Conservation (phyloP, 2,797 vertebrate genomes). For the Channa striata region DNA sequence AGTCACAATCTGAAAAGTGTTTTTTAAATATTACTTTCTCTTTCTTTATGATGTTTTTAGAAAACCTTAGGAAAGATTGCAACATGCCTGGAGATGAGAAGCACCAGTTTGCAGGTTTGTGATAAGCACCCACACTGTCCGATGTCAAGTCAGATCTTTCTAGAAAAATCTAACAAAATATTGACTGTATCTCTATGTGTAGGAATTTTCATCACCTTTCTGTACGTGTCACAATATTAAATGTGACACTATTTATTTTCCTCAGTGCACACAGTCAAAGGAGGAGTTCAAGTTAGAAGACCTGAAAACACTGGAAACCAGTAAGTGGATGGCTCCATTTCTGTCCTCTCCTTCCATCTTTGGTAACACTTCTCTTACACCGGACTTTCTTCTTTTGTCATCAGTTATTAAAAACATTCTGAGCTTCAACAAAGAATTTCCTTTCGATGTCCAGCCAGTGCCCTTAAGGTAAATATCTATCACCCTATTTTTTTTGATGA, state of each 20-base stretch:
- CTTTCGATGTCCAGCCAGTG: conserved; percentile 97
- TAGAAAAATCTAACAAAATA: too few species aligned
- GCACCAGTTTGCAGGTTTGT: conserved; percentile 94
- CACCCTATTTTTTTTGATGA: not conserved
- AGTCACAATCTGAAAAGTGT: not conserved
- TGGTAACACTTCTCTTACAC: not conserved
- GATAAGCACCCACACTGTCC: too few species aligned
- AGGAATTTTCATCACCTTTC: too few species aligned
- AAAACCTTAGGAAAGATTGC: conserved; percentile 97
- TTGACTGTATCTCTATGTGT: too few species aligned
- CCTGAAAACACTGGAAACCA: conserved; percentile 96
- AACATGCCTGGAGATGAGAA: conserved; percentile 97
- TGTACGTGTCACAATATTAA: not conserved
- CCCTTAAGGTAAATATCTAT: conserved; percentile 89
- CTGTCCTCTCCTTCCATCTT: not conserved
- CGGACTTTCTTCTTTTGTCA: conserved; percentile 37
- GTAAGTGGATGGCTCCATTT: conserved; percentile 81
- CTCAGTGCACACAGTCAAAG: conserved; percentile 91
- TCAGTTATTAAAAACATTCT: conserved; percentile 95
- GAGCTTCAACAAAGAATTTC: conserved; percentile 97
- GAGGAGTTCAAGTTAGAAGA: conserved; percentile 98
- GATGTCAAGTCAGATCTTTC: too few species aligned
- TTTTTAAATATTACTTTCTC: conserved; percentile 10
- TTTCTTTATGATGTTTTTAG: conserved; percentile 71
- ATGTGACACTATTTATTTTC: not conserved